A percentile compares a stretch with the other conserved stretches of the same genome.
Evolutionary conservation across 2,797 vertebrate species (phyloP).

Genomic region (Aphelocoma californica): DNA sequence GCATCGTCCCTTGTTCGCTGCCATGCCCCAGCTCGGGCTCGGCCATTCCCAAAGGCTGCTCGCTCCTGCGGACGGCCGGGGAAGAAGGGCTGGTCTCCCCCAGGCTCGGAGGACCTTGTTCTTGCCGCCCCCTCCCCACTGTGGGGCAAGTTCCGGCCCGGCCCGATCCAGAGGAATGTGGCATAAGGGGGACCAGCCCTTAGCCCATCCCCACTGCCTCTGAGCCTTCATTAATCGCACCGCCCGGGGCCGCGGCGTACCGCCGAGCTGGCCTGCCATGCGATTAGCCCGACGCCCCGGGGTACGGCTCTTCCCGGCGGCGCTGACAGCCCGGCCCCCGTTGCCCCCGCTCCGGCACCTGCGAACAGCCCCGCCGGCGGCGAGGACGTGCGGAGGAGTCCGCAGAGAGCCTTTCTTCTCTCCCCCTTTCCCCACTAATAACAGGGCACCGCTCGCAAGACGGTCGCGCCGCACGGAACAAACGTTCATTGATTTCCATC

Average conservation of each 20-base stretch:
- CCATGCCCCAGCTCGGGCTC: not conserved
- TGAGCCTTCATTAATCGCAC: not conserved
- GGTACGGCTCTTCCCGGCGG: not conserved
- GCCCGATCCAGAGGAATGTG: conserved; percentile 20
- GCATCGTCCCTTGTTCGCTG: not conserved
- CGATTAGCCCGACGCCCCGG: not conserved
- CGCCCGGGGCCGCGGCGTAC: not conserved
- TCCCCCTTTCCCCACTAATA: not conserved
- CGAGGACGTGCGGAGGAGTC: conserved; percentile 9
- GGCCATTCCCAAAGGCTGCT: not conserved
- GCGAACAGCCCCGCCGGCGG: not conserved
- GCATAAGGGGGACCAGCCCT: not conserved
- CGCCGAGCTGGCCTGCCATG: not conserved
- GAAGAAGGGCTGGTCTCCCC: no score
- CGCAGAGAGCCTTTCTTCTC: not conserved
- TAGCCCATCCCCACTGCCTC: not conserved
- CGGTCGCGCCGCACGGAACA: not conserved
- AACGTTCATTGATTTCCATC: conserved; percentile 1
- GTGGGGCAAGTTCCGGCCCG: not conserved
- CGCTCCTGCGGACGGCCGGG: not conserved
- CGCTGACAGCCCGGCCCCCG: not conserved
- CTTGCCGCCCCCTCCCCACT: no score
- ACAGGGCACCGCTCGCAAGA: not conserved
- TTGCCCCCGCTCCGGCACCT: not conserved
- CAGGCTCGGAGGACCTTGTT: not conserved